Evolutionary conservation across 2,888 invertebrate genomes (phyloP), one percentile per base, ranked within the genome.

Genomic region (Pristionchus entomophagus): DNA sequence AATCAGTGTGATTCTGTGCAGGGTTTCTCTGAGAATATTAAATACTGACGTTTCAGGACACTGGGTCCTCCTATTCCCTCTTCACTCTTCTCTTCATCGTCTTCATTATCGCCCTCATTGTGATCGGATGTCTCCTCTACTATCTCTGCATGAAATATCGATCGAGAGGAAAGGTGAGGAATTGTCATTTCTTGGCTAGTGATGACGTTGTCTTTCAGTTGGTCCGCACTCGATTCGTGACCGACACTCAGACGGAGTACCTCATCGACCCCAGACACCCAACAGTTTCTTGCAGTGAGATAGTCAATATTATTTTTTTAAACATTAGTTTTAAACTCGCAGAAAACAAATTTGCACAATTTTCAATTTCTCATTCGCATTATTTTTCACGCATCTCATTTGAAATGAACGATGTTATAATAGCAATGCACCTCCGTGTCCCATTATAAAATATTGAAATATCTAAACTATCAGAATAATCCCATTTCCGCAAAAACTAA

Each of bases 231-330:
- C 83, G 65, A 5, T 84, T 84, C 49, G 38, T 84, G 14, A 45
- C 83, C 0, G 83, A 84, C 41, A 49, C 83, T 0, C 83, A 84
- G 49, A 84, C 65, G 19, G 49, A 84, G 22, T 49, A 14, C 26
- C 65, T 84, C 22, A 84, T 84, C 65, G 83, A 84, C 35, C 83
- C 83, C 26, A 19, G 83, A 26, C 83, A 38, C 49, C 83, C 83
- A 0, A n/a, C 45, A 0, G 65, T 65, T 3, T 65, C 83, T 32
- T 84, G 83, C n/a, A 35, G 83, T 84, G 38, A 41, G 83, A 41
- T 81, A 4, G 22, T 78, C 56, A 22, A 56, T 10, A 56, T n/a
- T 22, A n/a, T n/a, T 56, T 56, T 56, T 56, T 22, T 22, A 8
- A 4, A 56, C n/a, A 56, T 14, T 56, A 56, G n/a, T 22, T 56